Base-by-base conservation (phyloP, 2,888 invertebrate genomes). In the Xestobium rufovillosum region DNA sequence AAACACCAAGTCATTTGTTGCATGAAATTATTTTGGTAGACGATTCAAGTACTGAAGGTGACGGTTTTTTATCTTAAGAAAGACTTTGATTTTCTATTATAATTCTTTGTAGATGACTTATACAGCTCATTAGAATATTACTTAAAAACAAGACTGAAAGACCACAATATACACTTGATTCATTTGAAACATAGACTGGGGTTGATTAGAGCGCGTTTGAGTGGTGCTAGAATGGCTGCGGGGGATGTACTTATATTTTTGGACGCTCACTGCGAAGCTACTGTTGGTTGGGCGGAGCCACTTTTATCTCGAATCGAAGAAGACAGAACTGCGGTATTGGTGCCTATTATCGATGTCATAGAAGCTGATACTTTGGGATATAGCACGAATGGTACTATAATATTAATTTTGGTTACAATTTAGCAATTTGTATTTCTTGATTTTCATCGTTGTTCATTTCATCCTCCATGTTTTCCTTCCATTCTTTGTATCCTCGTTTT, bases 1-100 rank as follows among this genome's bases (percentile, higher is more conserved):
- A 80, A 65, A 80, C 79, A 52, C 84, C 76, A 19, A 71, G 67
- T 47, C 70, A 66, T 43, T 73, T 84, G 53, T 69, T 97, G 9
- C 82, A 89, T 59, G 95, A 97, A 69, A 84, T 97, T 39, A 84
- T 97, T 55, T 69, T 97, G 6, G 83, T 96, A n/a, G 95, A 97
- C 60, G 96, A 97, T 66, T 81, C 80, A 62, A 92, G 92, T 47
- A 84, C 87, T 25, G 75, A 74, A 63, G 72, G 78, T 78, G 62
- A 57, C 59, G 16, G 17, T 10, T 8, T 19, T 19, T 6, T 19
- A 19, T 19, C 23, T 19, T 19, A n/a, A 19, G n/a, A 19, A n/a
- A 19, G 23, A 19, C n/a, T 19, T 8, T 19, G 23, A 19, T n/a
- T n/a, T n/a, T n/a, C n/a, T n/a, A n/a, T n/a, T n/a, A n/a, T n/a